Base-by-base conservation (phyloP, 2,797 vertebrate genomes). In the Anabas testudineus region DNA sequence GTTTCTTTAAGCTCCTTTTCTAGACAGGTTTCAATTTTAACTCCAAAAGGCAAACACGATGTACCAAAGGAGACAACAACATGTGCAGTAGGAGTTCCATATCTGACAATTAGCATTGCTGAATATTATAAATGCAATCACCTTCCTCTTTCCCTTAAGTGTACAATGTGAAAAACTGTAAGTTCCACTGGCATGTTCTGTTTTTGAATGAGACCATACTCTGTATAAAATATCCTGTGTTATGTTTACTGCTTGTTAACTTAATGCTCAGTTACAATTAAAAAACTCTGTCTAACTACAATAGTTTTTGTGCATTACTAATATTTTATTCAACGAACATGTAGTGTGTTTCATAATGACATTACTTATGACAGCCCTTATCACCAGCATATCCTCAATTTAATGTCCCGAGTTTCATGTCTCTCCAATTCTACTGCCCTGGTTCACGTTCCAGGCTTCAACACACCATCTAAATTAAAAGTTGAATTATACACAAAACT, bases 191-290 rank as follows among this genome's bases (percentile, higher is more conserved):
- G 24, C 4, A 28, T 48, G 30, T 58, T 67, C 53, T 64, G 16
- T 49, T 70, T 53, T 81, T 30, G 8, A 48, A 47, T 45, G 15
- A 13, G 4, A 0, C 45, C 8, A 41, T 13, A 39, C 21, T 45
- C 16, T 53, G 9, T 49, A 62, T 67, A 67, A 55, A 48, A 54
- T 42, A 37, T 37, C 34, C 2, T 48, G n/a, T 70, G 32, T 52
- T 71, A 9, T 83, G 72, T 83, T 76, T 86, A 75, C 59, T 69
- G 2, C 48, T 32, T 63, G 42, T 47, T 53, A 2, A 47, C 0
- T 39, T 32, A n/a, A n/a, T 69, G 2, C 30, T 77, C 66, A 10
- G 58, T 58, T 54, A 15, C 1, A 47, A 48, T 24, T 10, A 12
- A 26, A 1, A 18, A 2, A 13, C 2, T 32, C 63, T 67, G 10